These are phyloP conservation scores for Sitodiplosis mosellana DNA, from an alignment of 1,140 invertebrate species.

Conservation along the genomic window DNA sequence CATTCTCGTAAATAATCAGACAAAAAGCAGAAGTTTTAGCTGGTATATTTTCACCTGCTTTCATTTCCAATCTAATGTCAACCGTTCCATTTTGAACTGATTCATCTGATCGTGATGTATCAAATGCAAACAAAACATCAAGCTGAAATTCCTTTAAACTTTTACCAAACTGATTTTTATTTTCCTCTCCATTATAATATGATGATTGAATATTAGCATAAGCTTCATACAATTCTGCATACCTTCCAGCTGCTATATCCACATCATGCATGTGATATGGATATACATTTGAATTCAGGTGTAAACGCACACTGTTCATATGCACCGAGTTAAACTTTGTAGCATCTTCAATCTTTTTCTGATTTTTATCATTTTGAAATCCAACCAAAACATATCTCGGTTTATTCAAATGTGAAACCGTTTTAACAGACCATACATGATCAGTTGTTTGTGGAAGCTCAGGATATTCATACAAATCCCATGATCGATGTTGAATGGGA, in stretches of 20 bases:
- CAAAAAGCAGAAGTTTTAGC: conserved; percentile 10
- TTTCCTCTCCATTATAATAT: conserved; percentile 7
- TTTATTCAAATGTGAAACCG: conserved; percentile 13
- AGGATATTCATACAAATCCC: conserved; percentile 23
- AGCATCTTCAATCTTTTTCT: conserved; percentile 4
- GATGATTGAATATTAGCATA: conserved; percentile 12
- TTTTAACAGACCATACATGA: conserved; percentile 18
- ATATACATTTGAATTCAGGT: conserved; percentile 14
- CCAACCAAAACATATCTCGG: conserved; percentile 13
- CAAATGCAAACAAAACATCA: conserved; percentile 10
- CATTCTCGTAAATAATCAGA: too few species aligned
- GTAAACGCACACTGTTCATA: conserved; percentile 11
- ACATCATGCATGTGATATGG: conserved; percentile 15
- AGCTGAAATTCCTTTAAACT: conserved; percentile 3
- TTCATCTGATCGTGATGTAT: conserved; percentile 14
- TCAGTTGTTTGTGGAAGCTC: conserved; percentile 12
- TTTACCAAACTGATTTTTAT: conserved; percentile 6
- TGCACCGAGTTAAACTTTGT: conserved; percentile 12
- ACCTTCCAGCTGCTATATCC: conserved; percentile 8
- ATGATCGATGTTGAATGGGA: conserved; percentile 16
- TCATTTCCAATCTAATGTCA: conserved; percentile 12
- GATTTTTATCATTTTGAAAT: conserved; percentile 9
- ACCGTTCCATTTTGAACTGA: conserved; percentile 9
- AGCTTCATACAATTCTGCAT: conserved; percentile 11
- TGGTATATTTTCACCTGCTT: conserved; percentile 9